Conservation (phyloP, 2,113 vertebrate species). For the Dinomys branickii region DNA sequence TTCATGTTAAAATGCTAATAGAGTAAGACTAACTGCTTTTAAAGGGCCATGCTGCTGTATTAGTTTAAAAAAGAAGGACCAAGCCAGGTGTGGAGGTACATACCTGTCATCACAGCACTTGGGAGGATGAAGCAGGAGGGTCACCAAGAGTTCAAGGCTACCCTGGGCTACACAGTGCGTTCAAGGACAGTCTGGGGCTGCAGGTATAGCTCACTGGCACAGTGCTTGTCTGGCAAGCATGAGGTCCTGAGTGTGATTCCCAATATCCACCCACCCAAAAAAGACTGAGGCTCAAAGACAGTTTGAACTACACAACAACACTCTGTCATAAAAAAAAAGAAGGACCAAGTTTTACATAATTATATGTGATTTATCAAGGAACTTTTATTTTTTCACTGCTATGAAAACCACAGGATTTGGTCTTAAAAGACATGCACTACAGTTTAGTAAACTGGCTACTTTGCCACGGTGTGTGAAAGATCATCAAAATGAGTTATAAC, state of each 20-base stretch:
- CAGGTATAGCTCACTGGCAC: too few relatives aligned
- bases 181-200: background rate
- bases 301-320: background rate
- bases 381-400: constrained; percentile 17
- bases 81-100: background rate
- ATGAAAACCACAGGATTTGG: constrained; percentile 15
- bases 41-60: constrained; percentile 37
- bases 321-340: background rate
- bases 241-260: too few relatives aligned
- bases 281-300: background rate
- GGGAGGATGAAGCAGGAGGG: background rate
- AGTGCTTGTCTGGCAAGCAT: too few relatives aligned
- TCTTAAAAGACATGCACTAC: constrained; percentile 5
- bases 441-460: constrained; percentile 8
- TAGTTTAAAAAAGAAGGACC: background rate
- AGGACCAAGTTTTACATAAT: background rate
- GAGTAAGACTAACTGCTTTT: background rate
- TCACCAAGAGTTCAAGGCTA: background rate
- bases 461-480: constrained; percentile 22
- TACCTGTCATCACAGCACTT: background rate
- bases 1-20: constrained; percentile 52
- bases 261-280: too few relatives aligned
- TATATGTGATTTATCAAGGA: background rate
- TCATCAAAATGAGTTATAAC: background rate
- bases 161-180: background rate